Evolutionary conservation across 1,140 invertebrate genomes (phyloP).

Genomic region (Aricia agestis): DNA sequence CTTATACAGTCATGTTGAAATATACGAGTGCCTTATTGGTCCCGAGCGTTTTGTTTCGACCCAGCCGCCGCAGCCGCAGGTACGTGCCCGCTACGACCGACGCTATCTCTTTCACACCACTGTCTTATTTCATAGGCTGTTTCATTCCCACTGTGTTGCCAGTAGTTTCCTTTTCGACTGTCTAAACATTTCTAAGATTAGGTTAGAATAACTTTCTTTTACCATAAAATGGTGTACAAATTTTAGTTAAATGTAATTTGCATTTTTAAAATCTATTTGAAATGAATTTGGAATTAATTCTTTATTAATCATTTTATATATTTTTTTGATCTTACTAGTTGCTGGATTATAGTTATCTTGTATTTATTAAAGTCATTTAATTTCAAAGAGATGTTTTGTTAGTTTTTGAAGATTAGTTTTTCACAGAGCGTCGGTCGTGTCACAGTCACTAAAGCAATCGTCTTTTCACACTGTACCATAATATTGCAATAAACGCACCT

Average conservation of each 20-base stretch:
- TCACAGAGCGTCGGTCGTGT: conserved; percentile 3
- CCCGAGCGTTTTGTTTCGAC: conserved; percentile 65
- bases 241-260: background rate
- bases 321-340: too few relatives aligned
- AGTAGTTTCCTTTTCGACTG: background rate
- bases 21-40: conserved; percentile 75
- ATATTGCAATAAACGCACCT: conserved; percentile 11
- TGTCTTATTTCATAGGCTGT: background rate
- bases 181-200: background rate
- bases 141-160: background rate
- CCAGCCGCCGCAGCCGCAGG: conserved; percentile 39
- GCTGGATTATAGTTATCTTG: too few relatives aligned
- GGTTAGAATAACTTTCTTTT: background rate
- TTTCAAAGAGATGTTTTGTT: background rate
- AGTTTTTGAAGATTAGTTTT: background rate
- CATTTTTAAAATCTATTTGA: too few relatives aligned
- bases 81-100: conserved; percentile 6
- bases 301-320: too few relatives aligned
- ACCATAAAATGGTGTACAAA: background rate
- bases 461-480: conserved; percentile 1
- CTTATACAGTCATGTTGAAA: conserved; percentile 71
- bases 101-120: background rate
- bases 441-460: conserved; percentile 1
- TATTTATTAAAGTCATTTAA: too few relatives aligned
- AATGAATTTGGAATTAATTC: too few relatives aligned